Base-by-base conservation (phyloP, 2,888 invertebrate genomes). In the Spialia ferax region DNA sequence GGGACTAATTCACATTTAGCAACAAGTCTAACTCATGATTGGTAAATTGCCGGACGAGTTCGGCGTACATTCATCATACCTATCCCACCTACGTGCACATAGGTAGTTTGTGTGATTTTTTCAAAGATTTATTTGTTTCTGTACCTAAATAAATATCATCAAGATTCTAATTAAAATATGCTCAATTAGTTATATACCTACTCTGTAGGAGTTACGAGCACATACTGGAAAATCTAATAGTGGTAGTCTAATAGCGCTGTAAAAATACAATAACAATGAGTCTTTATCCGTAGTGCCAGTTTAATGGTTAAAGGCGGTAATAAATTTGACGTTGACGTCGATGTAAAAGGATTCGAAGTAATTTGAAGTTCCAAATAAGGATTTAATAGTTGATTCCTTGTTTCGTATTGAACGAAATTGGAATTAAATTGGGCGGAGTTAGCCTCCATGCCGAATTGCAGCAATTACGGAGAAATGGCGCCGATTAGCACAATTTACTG, bases 11-110 rank as follows among this genome's bases (percentile, higher is more conserved):
- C 80, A 74, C 76, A 77, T 79, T 78, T 76, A 78, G 76, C 73
- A 78, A 77, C 73, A 75, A 77, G 73, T 79, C 38, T 5, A n/a
- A 4, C 75, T 75, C 69, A 76, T 85, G 84, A 91, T 91, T 91
- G 89, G 77, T 88, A 89, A 89, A 91, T 91, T 88, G 77, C 90
- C 89, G 92, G 92, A 91, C 80, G 90, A 76, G 83, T 83, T 83
- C 77, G 80, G 83, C 74, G 80, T 77, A 74, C 77, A 73, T 78
- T 77, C 78, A 77, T 75, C 79, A 78, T 82, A n/a, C n/a, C n/a
- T n/a, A 75, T 83, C 86, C 89, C 86, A 86, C 87, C 83, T 82
- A 82, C 76, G 69, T 56, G 35, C 26, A 50, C 70, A 73, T 64
- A 74, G 70, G 70, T 74, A 74, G 70, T 71, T 74, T 64, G 59